Conservation (phyloP, 1,140 invertebrate genomes). For the Zaprionus tsacasi region DNA sequence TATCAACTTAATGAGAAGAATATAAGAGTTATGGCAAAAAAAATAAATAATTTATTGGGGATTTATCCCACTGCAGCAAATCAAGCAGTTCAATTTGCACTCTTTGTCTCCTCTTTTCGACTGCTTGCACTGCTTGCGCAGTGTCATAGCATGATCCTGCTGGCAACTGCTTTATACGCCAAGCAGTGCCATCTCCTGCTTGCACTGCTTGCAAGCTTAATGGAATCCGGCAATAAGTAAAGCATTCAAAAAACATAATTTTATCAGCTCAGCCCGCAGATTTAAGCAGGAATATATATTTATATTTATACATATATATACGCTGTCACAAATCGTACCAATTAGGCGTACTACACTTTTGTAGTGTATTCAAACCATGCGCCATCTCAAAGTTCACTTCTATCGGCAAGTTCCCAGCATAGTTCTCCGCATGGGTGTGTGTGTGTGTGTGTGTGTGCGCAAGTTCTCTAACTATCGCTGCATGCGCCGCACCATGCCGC, state of each 20-base stretch:
- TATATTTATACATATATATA: too few species aligned
- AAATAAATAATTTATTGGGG: too few species aligned
- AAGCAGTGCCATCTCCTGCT: background rate
- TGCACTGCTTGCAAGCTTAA: background rate
- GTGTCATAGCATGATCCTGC: background rate
- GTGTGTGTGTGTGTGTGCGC: too few species aligned
- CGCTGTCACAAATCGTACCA: background rate
- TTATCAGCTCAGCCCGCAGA: too few species aligned
- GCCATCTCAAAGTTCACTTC: constrained; percentile 38
- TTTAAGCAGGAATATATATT: too few species aligned
- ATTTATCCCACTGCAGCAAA: too few species aligned
- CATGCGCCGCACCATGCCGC: background rate
- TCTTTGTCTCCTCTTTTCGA: too few species aligned
- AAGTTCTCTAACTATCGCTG: constrained; percentile 16
- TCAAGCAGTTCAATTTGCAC: too few species aligned
- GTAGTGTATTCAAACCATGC: constrained; percentile 7
- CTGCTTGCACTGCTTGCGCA: too few species aligned
- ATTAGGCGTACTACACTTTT: background rate
- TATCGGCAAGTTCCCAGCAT: constrained; percentile 27
- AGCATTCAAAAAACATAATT: too few species aligned
- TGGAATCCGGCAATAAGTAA: background rate
- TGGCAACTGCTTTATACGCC: background rate
- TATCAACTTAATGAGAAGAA: too few species aligned
- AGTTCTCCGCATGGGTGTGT: background rate
- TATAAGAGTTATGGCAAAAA: too few species aligned